These are phyloP conservation scores for Pterophyllum scalare DNA, from an alignment of 2,113 vertebrate genomes.

Conservation along the genomic window DNA sequence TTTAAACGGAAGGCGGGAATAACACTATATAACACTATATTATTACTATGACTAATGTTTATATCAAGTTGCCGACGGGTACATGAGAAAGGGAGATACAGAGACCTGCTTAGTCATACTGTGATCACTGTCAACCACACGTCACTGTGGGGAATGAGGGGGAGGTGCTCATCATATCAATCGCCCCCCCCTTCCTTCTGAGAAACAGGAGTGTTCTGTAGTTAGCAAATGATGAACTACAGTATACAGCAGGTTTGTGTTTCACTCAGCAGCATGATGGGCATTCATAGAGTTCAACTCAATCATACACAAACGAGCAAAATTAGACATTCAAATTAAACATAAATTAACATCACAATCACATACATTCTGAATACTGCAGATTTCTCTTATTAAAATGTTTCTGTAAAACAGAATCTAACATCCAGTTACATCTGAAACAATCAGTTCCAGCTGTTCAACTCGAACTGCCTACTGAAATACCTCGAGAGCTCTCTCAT, in stretches of 20 bases:
- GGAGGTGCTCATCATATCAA: too few species aligned
- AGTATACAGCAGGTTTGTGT: background rate
- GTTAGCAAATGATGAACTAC: background rate
- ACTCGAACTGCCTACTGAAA: background rate
- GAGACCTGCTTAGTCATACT: too few species aligned
- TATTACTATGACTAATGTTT: too few species aligned
- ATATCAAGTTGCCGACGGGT: too few species aligned
- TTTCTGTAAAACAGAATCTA: background rate
- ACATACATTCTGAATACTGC: too few species aligned
- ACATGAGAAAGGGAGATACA: too few species aligned
- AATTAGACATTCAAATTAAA: background rate
- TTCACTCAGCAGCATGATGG: background rate
- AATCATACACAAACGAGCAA: background rate
- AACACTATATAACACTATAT: too few species aligned
- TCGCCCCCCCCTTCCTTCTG: background rate
- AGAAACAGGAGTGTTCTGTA: background rate
- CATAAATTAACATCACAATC: fast-evolving
- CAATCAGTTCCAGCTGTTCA: background rate
- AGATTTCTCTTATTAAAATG: background rate
- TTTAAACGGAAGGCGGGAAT: too few species aligned
- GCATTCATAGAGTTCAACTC: fast-evolving
- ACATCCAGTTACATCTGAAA: fast-evolving
- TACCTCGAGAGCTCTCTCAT: background rate
- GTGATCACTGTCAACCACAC: too few species aligned
- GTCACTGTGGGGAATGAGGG: too few species aligned